A percentile compares a stretch with the other conserved stretches of the same genome.
phyloP scores from a whole-genome alignment of 1,140 invertebrate species.

The Alviniconcha marisindica region DNA sequence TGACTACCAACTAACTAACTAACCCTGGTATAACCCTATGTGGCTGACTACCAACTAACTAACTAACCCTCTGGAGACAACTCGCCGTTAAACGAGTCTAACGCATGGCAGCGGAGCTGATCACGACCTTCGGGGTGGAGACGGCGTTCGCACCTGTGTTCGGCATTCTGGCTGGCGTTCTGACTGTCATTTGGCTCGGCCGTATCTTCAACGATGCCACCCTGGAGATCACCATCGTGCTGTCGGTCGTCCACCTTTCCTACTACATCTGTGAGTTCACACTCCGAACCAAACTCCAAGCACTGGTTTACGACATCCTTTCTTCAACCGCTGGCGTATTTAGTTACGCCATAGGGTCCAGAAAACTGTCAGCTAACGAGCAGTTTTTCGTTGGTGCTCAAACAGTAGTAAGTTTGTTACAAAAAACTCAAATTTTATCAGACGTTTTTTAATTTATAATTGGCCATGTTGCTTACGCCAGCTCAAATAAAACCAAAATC shows the following conservation, averaged over 20 bases:
- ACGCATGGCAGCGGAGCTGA: not conserved
- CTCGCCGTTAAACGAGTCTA: no score
- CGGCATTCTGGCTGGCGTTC: not conserved
- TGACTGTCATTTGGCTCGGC: constrained; percentile 18
- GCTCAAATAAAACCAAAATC: no score
- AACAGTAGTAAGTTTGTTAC: not conserved
- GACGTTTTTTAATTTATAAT: not conserved
- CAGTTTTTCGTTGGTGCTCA: not conserved
- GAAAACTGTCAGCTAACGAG: not conserved
- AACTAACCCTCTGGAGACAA: no score
- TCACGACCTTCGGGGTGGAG: not conserved
- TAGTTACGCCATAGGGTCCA: not conserved
- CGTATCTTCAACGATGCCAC: constrained; percentile 26
- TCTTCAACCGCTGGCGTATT: no score
- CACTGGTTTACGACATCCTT: no score
- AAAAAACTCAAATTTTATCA: not conserved
- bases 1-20: no score
- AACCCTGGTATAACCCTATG: no score
- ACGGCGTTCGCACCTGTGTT: not conserved
- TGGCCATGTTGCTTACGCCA: no score
- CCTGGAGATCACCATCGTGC: constrained; percentile 33
- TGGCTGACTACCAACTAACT: no score
- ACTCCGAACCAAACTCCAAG: not conserved
- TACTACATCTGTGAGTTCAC: constrained; percentile 13
- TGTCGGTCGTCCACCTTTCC: constrained; percentile 14